phyloP scores from a whole-genome alignment of 2,797 vertebrate genomes.

The Glyptemys insculpta region DNA sequence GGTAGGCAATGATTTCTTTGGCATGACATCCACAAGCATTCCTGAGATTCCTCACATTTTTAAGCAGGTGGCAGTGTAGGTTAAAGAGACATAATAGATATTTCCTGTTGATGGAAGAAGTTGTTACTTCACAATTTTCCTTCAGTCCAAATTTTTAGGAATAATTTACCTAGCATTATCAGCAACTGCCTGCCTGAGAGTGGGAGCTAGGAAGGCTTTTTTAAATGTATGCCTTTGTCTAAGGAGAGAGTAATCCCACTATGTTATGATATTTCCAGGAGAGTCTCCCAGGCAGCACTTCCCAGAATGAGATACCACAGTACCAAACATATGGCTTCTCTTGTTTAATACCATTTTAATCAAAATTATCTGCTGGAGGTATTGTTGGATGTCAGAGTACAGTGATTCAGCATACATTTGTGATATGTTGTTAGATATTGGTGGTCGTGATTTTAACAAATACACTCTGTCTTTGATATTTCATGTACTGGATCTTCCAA shows the following conservation, averaged over 20 bases:
- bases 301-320: neutral
- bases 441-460: neutral
- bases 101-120: constrained; percentile 46
- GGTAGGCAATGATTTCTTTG: neutral
- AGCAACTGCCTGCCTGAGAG: neutral
- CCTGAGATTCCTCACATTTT: constrained; percentile 67
- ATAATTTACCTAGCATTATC: neutral
- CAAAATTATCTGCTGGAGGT: neutral
- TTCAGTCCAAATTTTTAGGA: constrained; percentile 22
- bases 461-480: neutral
- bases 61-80: constrained; percentile 77
- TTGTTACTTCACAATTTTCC: neutral
- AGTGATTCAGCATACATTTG: neutral
- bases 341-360: neutral
- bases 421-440: neutral
- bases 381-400: neutral
- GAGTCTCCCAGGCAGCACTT: constrained; percentile 4
- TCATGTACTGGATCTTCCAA: neutral
- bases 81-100: constrained; percentile 61
- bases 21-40: neutral
- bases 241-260: neutral
- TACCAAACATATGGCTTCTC: neutral
- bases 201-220: neutral
- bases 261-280: constrained; percentile 23
- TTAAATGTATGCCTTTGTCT: neutral